Evolutionary conservation across 2,113 vertebrate genomes (phyloP).

Genomic region (Myrmophylax atrothorax): DNA sequence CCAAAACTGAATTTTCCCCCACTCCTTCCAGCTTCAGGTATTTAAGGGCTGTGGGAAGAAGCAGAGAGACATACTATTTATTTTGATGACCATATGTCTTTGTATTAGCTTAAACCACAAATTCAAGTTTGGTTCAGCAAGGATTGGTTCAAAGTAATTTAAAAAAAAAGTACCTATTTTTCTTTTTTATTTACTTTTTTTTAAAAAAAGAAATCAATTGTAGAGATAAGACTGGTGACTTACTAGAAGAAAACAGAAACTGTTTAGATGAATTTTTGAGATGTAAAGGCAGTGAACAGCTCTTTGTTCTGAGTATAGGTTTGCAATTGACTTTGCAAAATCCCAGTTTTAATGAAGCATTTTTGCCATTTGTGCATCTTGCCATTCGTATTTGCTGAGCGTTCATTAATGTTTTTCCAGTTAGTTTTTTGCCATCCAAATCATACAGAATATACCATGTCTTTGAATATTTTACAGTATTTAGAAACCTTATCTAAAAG

Average conservation of each 20-base stretch:
- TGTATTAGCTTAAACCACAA: not conserved
- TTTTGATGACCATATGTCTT: not conserved
- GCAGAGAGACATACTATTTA: not conserved
- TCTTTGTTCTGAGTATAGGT: not conserved
- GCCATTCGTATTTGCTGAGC: not conserved
- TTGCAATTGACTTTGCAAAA: not conserved
- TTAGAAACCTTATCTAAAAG: not conserved
- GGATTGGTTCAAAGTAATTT: not conserved
- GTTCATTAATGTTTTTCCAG: not conserved
- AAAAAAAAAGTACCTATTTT: not conserved
- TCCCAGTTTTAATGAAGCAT: not conserved
- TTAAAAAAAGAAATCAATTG: not conserved
- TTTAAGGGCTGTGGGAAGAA: not conserved
- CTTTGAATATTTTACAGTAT: not conserved
- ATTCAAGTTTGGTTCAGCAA: not conserved
- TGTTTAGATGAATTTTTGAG: not conserved
- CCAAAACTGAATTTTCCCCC: not conserved
- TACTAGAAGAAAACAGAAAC: not conserved
- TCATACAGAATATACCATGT: not conserved
- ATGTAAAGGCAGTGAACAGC: not conserved
- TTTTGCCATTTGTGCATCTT: not conserved
- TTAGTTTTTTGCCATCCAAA: not conserved
- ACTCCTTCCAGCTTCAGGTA: not conserved
- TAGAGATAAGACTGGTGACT: not conserved
- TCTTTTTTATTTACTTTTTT: not conserved